Evolutionary conservation across 1,140 invertebrate species (phyloP), one percentile per base, ranked within the genome.

Genomic region (Maconellicoccus hirsutus): DNA sequence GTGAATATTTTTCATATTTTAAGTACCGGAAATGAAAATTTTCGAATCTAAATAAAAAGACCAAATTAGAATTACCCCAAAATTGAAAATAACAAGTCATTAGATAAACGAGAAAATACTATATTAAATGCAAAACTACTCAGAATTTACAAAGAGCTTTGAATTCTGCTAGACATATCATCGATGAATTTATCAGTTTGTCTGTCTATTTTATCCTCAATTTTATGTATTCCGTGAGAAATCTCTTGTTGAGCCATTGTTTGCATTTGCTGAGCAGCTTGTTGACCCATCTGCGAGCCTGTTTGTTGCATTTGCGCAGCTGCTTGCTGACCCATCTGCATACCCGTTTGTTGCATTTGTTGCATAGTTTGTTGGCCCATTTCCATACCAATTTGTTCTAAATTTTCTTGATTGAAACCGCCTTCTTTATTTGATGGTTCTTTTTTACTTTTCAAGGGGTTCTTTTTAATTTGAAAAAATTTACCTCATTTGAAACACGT

Each of bases 151-250:
- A 33, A 3, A 33, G 42, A 52, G 25, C 61, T 66, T 26, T 23
- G 25, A 8, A 66, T 19, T 16, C 61, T 3, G 3, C 25, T 10
- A 10, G 61, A 66, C 61, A 66, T 26, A 23, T 66, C 25, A 25
- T 66, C 61, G 8, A 66, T 66, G 8, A 23, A 66, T 25, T 66
- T 66, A 66, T 66, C 61, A 26, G 61, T 66, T 8, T 66, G 21
- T 23, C 61, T 66, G 21, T 66, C 61, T 8, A 66, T 66, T 66
- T 66, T 66, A 26, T 66, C 61, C 25, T 66, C 61, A 26, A 66
- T 26, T 66, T 66, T 66, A 66, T 66, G 61, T 26, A 66, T 10
- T 4, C 61, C 61, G 21, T 66, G 25, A 25, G 1, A 4, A 23
- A 66, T 23, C 16, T 66, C 61, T 66, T 66, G 10, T 23, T 23